Evolutionary conservation across 2,797 vertebrate species (phyloP).

Genomic region (Alosa sapidissima): DNA sequence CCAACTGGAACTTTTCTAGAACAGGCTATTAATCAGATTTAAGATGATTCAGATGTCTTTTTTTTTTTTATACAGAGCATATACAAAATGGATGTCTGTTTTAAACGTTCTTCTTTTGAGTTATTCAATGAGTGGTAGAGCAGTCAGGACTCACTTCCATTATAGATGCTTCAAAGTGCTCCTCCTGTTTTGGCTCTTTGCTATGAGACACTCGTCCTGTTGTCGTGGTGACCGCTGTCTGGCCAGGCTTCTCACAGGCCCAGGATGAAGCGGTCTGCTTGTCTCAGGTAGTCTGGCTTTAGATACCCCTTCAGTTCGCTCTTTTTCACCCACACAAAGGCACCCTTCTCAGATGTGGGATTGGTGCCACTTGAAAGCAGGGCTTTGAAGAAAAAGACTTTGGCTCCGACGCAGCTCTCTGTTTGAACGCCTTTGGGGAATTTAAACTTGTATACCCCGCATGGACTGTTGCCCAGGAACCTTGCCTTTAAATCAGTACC

Average conservation of each 20-base stretch:
- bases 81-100: background rate
- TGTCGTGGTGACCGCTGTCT: background rate
- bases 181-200: background rate
- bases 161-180: background rate
- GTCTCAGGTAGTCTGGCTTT: constrained; percentile 82
- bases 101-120: background rate
- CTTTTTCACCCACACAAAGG: constrained; percentile 84
- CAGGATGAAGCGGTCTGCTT: constrained; percentile 83
- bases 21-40: too few species aligned
- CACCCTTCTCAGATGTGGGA: constrained; percentile 47
- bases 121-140: background rate
- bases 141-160: background rate
- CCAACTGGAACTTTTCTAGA: too few species aligned
- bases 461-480: constrained; percentile 90
- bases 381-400: constrained; percentile 98
- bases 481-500: constrained; percentile 79
- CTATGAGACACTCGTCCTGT: background rate
- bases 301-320: constrained; percentile 86
- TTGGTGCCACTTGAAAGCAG: constrained; percentile 70
- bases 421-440: constrained; percentile 80
- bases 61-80: too few species aligned
- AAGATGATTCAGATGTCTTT: too few species aligned
- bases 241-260: constrained; percentile 66
- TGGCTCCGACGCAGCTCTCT: constrained; percentile 78
- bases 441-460: constrained; percentile 94